phyloP scores from a whole-genome alignment of 2,888 invertebrate species.

The Tolmerus cingulatus region DNA sequence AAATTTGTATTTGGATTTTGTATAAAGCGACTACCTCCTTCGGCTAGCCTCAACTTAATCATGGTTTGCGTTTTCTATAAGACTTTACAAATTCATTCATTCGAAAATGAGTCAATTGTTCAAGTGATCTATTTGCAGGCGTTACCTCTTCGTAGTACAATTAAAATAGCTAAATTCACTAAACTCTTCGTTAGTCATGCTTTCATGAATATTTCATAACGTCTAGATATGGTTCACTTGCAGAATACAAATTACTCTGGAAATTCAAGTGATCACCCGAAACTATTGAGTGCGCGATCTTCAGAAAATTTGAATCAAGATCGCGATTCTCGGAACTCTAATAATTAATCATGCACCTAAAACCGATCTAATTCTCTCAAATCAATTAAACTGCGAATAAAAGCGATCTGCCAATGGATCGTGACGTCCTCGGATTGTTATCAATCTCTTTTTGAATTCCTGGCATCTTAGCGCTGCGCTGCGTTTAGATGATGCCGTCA shows the following conservation, averaged over 20 bases:
- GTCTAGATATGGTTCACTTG: background rate
- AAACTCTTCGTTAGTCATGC: background rate
- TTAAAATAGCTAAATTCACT: background rate
- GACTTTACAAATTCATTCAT: background rate
- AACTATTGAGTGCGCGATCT: background rate
- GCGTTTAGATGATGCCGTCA: background rate
- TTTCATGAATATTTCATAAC: background rate
- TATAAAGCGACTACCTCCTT: background rate
- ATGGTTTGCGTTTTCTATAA: background rate
- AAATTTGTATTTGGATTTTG: no score
- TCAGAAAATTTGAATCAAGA: background rate
- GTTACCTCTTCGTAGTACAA: background rate
- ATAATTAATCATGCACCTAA: background rate
- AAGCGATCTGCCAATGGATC: background rate
- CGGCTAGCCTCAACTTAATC: background rate
- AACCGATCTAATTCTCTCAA: background rate
- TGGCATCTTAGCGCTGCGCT: background rate
- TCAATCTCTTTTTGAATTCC: background rate
- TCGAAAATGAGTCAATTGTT: background rate
- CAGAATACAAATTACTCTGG: background rate
- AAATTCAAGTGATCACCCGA: background rate
- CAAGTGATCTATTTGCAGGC: background rate
- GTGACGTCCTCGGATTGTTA: background rate
- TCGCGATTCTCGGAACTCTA: background rate
- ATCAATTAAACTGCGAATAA: background rate